phyloP scores from a whole-genome alignment of 2,797 vertebrate species.

The Yasuhikotakia modesta region DNA sequence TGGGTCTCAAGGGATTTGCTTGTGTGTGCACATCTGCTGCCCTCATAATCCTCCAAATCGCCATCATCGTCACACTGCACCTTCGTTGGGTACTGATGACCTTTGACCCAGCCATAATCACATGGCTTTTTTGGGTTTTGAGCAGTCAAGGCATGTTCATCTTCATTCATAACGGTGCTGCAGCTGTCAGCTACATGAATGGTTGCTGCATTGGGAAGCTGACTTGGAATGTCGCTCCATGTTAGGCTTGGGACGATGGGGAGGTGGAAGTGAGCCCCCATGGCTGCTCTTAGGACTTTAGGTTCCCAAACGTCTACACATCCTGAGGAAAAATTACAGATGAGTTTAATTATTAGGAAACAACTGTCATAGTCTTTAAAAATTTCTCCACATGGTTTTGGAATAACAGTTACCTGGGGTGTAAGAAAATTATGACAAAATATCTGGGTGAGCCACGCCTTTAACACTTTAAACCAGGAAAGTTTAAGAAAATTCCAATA shows the following conservation, averaged over 20 bases:
- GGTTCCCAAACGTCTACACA: conserved; percentile 95
- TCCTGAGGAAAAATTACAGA: conserved; percentile 71
- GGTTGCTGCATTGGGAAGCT: conserved; percentile 70
- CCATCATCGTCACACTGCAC: conserved; percentile 58
- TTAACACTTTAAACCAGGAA: neutral
- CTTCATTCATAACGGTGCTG: neutral
- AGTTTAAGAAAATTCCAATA: too few relatives aligned
- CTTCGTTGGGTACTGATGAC: conserved; percentile 55
- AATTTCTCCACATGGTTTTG: too few relatives aligned
- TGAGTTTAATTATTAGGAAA: too few relatives aligned
- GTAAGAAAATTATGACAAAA: too few relatives aligned
- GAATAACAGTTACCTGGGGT: too few relatives aligned
- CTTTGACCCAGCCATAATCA: conserved; percentile 73
- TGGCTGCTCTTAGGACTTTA: conserved; percentile 91
- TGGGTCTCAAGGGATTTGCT: conserved; percentile 67
- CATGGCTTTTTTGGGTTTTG: conserved; percentile 64
- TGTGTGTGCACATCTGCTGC: neutral
- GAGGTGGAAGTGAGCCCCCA: conserved; percentile 93
- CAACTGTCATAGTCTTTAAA: too few relatives aligned
- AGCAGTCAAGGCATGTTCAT: accelerated
- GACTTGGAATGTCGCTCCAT: conserved; percentile 79
- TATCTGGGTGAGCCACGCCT: too few relatives aligned
- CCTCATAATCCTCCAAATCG: conserved; percentile 28
- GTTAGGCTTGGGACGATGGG: conserved; percentile 80
- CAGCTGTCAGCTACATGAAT: conserved; percentile 85